Percentiles rank a stretch among this genome's conserved stretches.
These are phyloP conservation scores for Otus scops DNA, from an alignment of 2,797 vertebrate species.

Conservation along the genomic window DNA sequence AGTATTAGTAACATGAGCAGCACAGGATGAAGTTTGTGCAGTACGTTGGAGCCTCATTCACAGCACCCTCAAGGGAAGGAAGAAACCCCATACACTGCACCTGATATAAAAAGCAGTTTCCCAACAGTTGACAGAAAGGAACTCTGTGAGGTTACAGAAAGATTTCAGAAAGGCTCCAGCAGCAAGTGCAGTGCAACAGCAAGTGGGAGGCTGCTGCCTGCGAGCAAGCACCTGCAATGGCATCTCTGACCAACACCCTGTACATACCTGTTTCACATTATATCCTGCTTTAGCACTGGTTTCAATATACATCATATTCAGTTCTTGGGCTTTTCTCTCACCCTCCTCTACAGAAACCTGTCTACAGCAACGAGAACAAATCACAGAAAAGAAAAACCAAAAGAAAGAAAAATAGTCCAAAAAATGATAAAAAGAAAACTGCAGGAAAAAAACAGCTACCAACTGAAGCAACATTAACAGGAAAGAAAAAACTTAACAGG, in stretches of 20 bases:
- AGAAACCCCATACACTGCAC: background rate
- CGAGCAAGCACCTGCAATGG: background rate
- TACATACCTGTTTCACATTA: conserved; percentile 84
- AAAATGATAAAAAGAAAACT: background rate
- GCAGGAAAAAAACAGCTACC: background rate
- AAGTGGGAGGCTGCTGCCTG: background rate
- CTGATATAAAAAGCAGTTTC: background rate
- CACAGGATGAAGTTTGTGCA: background rate
- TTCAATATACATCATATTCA: conserved; percentile 88
- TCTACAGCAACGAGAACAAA: conserved; percentile 74
- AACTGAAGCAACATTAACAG: background rate
- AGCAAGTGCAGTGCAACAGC: background rate
- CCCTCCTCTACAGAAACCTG: conserved; percentile 86
- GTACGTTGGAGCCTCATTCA: background rate
- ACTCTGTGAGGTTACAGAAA: background rate
- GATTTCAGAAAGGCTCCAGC: background rate
- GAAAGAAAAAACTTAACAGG: background rate
- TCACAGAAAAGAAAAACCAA: conserved; percentile 45
- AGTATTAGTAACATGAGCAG: background rate
- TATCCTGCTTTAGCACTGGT: conserved; percentile 85
- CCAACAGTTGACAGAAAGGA: background rate
- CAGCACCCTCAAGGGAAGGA: background rate
- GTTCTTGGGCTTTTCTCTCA: conserved; percentile 83
- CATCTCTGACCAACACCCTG: background rate
- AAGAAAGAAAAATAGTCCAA: conserved; percentile 35